Percentiles rank a stretch among this genome's conserved stretches.
phyloP scores from a whole-genome alignment of 2,888 invertebrate species.

The Cantharis flavilabris region DNA sequence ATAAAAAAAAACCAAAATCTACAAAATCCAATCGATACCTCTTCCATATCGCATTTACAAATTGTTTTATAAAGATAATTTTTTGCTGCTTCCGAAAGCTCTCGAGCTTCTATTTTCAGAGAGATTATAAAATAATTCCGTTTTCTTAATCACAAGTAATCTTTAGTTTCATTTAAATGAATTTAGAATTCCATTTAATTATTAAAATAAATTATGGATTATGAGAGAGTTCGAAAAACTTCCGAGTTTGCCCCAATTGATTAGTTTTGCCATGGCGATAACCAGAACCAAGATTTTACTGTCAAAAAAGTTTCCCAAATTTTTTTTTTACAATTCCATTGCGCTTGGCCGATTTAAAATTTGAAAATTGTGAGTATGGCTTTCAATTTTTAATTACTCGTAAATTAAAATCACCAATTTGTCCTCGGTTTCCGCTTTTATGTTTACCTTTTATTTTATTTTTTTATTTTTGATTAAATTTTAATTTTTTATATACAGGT shows the following conservation, averaged over 20 bases:
- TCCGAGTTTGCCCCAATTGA: neutral
- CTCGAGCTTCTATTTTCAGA: neutral
- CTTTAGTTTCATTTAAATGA: neutral
- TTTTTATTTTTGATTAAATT: no score
- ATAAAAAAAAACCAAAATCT: neutral
- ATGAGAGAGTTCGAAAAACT: neutral
- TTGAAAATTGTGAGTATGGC: no score
- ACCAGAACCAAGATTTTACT: neutral
- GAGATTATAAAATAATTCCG: neutral
- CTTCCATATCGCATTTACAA: neutral
- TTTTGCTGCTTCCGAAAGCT: neutral
- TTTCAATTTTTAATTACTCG: no score
- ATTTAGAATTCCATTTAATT: neutral
- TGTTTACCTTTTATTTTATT: no score
- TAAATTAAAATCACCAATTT: no score
- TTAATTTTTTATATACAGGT: no score
- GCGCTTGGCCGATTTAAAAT: no score
- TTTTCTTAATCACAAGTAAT: neutral
- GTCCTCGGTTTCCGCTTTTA: no score
- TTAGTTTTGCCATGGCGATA: neutral
- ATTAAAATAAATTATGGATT: neutral
- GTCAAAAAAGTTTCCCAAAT: no score
- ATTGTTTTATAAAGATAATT: neutral
- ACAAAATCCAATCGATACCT: neutral
- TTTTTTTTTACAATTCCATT: no score